Evolutionary conservation across 1,140 invertebrate genomes (phyloP).

Genomic region (Drosophila kohkoa): DNA sequence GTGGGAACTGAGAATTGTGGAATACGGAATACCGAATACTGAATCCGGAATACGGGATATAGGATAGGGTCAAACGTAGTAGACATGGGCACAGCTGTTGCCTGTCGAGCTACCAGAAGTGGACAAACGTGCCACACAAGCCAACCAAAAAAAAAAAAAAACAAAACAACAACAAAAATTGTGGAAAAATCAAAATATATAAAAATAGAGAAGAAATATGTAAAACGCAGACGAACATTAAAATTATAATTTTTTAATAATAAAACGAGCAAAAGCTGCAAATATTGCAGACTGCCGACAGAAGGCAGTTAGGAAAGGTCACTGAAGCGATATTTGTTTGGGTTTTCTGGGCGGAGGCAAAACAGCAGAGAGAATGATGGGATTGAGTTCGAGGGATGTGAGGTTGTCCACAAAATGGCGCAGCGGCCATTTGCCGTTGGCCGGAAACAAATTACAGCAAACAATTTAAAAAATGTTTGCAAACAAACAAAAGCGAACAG

Average conservation of each 20-base stretch:
- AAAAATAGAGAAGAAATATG: conserved; percentile 37
- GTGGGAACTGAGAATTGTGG: conserved; percentile 5
- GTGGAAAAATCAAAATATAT: conserved; percentile 6
- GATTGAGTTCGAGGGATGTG: neutral
- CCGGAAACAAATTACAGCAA: conserved; percentile 82
- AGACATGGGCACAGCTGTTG: conserved; percentile 42
- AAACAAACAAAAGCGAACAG: conserved; percentile 68
- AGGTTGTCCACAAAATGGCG: conserved; percentile 63
- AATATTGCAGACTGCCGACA: conserved; percentile 30
- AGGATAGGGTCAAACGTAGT: conserved; percentile 6
- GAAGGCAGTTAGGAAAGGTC: conserved; percentile 8
- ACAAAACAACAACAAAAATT: conserved; percentile 26
- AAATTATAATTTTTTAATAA: conserved; percentile 81
- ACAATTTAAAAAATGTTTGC: conserved; percentile 83
- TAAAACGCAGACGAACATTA: conserved; percentile 57
- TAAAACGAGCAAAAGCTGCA: conserved; percentile 54
- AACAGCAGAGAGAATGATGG: neutral
- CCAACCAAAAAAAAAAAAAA: conserved; percentile 24
- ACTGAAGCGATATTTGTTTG: conserved; percentile 10
- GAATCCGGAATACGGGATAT: neutral
- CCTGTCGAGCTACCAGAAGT: conserved; percentile 12
- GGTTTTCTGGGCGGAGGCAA: neutral
- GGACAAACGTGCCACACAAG: conserved; percentile 34
- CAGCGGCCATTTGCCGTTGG: conserved; percentile 70
- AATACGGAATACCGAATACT: neutral